Base-by-base conservation (phyloP, 2,797 vertebrate genomes). In the Nyctibius grandis region DNA sequence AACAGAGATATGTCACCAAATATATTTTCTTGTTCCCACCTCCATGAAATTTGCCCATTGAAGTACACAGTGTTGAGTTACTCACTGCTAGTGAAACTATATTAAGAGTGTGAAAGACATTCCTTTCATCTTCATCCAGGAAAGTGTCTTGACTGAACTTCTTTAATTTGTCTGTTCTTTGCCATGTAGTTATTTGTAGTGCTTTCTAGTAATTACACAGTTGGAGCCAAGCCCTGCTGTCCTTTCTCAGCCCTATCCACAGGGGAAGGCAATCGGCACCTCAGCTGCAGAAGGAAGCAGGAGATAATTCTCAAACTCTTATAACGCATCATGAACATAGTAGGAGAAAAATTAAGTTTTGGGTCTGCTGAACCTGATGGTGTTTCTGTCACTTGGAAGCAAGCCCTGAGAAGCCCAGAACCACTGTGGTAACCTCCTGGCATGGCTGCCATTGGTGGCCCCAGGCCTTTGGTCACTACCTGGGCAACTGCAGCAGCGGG, bases 61-160 rank as follows among this genome's bases (percentile, higher is more conserved):
- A 85, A 78, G 22, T 26, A 47, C 51, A 72, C 16, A 28, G 78
- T 9, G 81, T 47, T 77, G 75, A 77, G 83, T 95, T 93, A 91
- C 86, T 95, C 83, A 82, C 67, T 85, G 88, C 80, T 93, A 95
- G 88, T 95, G 94, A 79, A 79, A 91, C 84, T 96, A 80, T 87
- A 88, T 89, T 85, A 92, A 64, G 86, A 83, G 77, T 73, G 61
- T 70, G 90, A 95, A 95, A 95, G 91, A 88, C 68, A 65, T 68
- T 75, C 60, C 93, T 87, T 82, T 79, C 56, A 61, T 79, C 77
- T 38, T 87, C 88, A 92, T 80, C 45, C 57, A 94, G 72, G 61
- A 95, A 94, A 85, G 61, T 0, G 9, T 65, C 93, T 93, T 65
- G 59, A 92, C 57, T 85, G 75, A 80, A 68, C 84, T 85, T 79